A percentile compares a stretch with the other conserved stretches of the same genome.
Conservation (phyloP, 2,113 vertebrate species). For the Entomyzon cyanotis region DNA sequence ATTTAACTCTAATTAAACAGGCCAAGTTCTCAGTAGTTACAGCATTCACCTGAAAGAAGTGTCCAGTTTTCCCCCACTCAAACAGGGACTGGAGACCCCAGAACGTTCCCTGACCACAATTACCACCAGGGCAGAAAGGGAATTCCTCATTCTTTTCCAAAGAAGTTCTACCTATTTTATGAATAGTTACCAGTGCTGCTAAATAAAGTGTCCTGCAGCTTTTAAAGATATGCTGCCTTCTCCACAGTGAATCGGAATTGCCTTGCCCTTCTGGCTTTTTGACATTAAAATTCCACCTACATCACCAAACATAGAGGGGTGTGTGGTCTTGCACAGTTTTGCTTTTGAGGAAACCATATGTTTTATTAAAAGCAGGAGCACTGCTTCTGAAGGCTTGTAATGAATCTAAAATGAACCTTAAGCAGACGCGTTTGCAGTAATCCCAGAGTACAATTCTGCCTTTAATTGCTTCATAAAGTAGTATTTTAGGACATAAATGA, state of each 20-base stretch:
- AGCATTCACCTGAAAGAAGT: not conserved
- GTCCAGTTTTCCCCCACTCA: not conserved
- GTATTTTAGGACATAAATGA: conserved; percentile 13
- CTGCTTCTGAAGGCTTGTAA: conserved; percentile 21
- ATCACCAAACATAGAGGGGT: not conserved
- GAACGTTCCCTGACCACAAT: not conserved
- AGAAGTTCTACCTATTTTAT: not conserved
- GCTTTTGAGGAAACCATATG: conserved; percentile 38
- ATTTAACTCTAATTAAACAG: not conserved
- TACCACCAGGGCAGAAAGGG: not conserved
- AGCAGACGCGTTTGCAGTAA: not conserved
- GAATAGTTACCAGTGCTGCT: not conserved
- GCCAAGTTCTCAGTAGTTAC: not conserved
- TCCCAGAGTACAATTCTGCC: not conserved
- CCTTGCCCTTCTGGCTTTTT: not conserved
- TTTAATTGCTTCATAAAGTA: conserved; percentile 34
- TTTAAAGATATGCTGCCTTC: not conserved
- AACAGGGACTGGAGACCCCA: not conserved
- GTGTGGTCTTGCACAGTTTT: not conserved
- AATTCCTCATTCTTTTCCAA: not conserved
- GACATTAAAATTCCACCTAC: not conserved
- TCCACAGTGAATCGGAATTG: not conserved
- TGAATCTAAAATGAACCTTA: conserved; percentile 23
- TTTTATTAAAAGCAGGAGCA: conserved; percentile 32
- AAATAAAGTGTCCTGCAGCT: not conserved